Evolutionary conservation across 2,888 invertebrate genomes (phyloP), one percentile per base, ranked within the genome.

Genomic region (Leucozona laternaria): DNA sequence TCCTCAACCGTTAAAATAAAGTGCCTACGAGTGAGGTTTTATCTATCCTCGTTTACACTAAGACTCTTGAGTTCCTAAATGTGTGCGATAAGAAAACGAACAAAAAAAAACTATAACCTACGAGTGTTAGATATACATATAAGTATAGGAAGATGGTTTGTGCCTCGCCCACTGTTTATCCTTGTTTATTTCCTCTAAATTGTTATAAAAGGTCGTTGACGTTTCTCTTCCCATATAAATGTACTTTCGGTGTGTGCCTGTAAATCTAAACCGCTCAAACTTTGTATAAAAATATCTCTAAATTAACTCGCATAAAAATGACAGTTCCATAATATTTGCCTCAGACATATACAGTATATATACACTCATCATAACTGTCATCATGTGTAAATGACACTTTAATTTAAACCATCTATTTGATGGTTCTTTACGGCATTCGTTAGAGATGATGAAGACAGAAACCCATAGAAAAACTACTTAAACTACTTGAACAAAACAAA

Each of bases 381-480:
- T 76, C 57, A 57, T 80, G 75, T 76, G 80, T 72, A 53, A 37
- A 55, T 80, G 84, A 68, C 80, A 81, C 81, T 81, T 81, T 68
- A 77, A 66, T 68, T 68, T 80, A 72, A 71, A 72, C 66, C 48
- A 66, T 45, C 45, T 48, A 40, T 60, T 53, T 22, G 25, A 58
- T 58, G 64, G 40, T 22, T 22, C 58, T 22, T 77, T 45, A 45
- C 50, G 72, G 40, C 71, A 50, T 71, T 57, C 53, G 45, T 45
- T 10, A 64, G 62, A 64, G 15, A 64, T 43, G 70, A 34, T 50
- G 43, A 31, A 31, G 43, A 15, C 43, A 68, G 70, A 78, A 78
- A 55, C 45, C 50, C 37, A 48, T 72, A 20, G 43, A 64, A 76
- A 79, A 84, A 80, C 84, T 84, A 76, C 79, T 79, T 75, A 75